Conservation (phyloP, 2,888 invertebrate genomes). For the Urechis unicinctus region DNA sequence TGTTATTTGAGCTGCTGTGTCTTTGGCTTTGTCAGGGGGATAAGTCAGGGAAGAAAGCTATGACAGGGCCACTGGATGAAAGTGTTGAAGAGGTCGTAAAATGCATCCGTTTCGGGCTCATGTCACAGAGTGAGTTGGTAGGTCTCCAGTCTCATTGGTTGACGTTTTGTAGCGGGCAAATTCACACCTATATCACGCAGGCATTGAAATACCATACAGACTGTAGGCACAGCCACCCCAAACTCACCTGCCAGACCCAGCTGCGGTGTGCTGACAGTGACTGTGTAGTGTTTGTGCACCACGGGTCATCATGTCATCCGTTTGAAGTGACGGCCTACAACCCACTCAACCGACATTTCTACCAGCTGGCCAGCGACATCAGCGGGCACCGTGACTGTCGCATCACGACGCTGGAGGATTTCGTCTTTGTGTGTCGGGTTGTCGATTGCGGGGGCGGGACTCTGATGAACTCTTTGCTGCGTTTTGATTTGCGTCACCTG, state of each 20-base stretch:
- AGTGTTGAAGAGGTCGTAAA: constrained; percentile 28
- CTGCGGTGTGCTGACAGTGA: constrained; percentile 9
- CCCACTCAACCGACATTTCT: constrained; percentile 30
- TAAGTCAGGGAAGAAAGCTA: not conserved
- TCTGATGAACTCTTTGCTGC: constrained; percentile 41
- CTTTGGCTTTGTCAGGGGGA: constrained; percentile 37
- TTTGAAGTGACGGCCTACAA: constrained; percentile 46
- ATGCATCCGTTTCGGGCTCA: constrained; percentile 41
- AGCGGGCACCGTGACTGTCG: constrained; percentile 45
- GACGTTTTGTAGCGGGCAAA: constrained; percentile 8
- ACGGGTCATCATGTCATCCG: constrained; percentile 42
- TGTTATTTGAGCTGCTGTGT: constrained; percentile 35
- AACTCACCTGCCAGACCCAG: constrained; percentile 4
- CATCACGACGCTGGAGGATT: constrained; percentile 41
- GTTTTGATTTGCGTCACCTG: constrained; percentile 47
- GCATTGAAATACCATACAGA: constrained; percentile 21
- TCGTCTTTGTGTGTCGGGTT: constrained; percentile 44
- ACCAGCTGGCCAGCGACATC: constrained; percentile 40
- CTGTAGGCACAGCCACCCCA: constrained; percentile 15
- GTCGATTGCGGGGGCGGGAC: constrained; percentile 49
- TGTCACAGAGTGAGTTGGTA: constrained; percentile 28
- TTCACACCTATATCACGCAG: constrained; percentile 4
- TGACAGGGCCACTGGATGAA: constrained; percentile 20
- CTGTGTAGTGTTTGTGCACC: constrained; percentile 33
- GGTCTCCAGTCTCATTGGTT: constrained; percentile 12